A percentile compares a stretch with the other conserved stretches of the same genome.
Conservation (phyloP, 2,797 vertebrate species). For the Gymnoscopelus microlampas region DNA sequence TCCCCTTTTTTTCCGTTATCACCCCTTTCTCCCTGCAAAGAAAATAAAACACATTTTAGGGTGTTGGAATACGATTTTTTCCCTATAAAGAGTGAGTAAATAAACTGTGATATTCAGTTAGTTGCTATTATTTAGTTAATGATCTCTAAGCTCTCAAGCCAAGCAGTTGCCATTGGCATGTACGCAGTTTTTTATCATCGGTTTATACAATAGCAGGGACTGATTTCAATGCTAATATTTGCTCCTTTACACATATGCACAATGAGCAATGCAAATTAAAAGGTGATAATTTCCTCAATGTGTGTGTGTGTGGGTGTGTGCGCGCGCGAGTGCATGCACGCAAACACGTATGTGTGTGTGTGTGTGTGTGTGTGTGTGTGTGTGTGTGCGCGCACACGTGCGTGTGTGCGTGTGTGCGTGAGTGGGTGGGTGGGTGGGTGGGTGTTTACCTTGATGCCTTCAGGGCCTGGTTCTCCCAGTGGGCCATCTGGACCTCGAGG, state of each 20-base stretch:
- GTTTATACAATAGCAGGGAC: not conserved
- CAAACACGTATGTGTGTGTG: too few species aligned
- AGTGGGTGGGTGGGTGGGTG: constrained; percentile 31
- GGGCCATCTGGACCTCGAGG: constrained; percentile 90
- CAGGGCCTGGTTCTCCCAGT: constrained; percentile 86
- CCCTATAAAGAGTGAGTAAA: not conserved
- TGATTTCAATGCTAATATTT: constrained; percentile 2
- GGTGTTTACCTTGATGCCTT: constrained; percentile 88
- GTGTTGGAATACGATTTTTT: not conserved
- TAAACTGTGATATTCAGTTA: not conserved
- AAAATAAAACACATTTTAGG: constrained; percentile 20
- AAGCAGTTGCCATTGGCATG: too few species aligned
- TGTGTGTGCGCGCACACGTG: not conserved
- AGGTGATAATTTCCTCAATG: not conserved
- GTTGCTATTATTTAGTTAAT: not conserved
- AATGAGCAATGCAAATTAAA: too few species aligned
- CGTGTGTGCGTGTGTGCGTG: not conserved
- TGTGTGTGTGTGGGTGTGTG: not conserved
- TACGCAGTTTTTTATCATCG: too few species aligned
- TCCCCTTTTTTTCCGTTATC: constrained; percentile 86
- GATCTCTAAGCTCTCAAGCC: not conserved
- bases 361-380: not conserved
- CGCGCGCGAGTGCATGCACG: too few species aligned
- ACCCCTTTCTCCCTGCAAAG: constrained; percentile 91
- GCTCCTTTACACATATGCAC: not conserved